A percentile compares a stretch with the other conserved stretches of the same genome.
Conservation (phyloP, 2,888 invertebrate species). For the Ophion slaviceki region DNA sequence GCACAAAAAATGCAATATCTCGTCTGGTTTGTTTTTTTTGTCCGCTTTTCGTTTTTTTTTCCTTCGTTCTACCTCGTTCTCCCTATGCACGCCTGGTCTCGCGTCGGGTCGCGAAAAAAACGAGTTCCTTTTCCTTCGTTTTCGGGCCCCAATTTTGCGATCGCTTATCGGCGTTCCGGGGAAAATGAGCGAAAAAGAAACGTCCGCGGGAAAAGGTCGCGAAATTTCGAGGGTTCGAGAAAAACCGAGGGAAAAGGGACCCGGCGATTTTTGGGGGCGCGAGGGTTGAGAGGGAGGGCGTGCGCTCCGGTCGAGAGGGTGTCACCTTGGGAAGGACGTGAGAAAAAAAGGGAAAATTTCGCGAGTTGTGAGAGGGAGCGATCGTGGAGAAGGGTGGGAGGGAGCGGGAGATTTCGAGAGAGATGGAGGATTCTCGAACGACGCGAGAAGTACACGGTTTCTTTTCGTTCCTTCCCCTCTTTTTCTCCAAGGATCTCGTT, state of each 20-base stretch:
- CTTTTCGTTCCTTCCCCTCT: slow-evolving; percentile 47
- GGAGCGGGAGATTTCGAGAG: slow-evolving; percentile 23
- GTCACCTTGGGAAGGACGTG: neutral
- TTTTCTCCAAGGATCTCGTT: slow-evolving; percentile 52
- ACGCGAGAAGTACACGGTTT: slow-evolving; percentile 69
- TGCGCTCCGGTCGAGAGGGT: slow-evolving; percentile 13
- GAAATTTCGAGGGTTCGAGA: neutral
- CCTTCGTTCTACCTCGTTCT: neutral
- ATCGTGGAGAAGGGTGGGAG: slow-evolving; percentile 53
- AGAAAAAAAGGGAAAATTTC: neutral
- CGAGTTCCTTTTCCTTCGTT: slow-evolving; percentile 18
- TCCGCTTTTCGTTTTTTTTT: slow-evolving; percentile 57
- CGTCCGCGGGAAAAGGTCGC: neutral
- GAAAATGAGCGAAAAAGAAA: slow-evolving; percentile 24
- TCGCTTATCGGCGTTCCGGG: neutral
- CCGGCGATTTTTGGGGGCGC: neutral
- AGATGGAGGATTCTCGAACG: slow-evolving; percentile 72
- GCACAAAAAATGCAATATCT: slow-evolving; percentile 34
- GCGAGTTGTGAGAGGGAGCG: neutral
- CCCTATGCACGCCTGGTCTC: too few species aligned
- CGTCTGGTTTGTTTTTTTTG: slow-evolving; percentile 38
- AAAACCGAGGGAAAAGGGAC: neutral
- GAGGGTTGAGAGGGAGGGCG: neutral
- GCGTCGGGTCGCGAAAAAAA: neutral
- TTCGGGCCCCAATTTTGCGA: neutral